Evolutionary conservation across 2,113 vertebrate genomes (phyloP), one percentile per base, ranked within the genome.

Genomic region (Mobula birostris): DNA sequence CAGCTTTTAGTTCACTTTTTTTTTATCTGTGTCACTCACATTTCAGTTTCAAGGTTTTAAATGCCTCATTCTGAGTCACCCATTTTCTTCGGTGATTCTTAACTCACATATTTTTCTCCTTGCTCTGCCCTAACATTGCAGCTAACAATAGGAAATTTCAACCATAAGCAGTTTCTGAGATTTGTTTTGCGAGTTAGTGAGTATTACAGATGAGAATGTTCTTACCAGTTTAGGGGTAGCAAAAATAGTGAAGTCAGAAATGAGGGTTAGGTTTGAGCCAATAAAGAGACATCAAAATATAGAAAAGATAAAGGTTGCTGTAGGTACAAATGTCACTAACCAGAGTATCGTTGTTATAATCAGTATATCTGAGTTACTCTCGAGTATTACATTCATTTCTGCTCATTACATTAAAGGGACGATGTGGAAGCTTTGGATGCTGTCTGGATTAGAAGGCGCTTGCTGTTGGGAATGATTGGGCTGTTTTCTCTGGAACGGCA

Each of bases 1-100:
- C 61, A 21, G n/a, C n/a, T 92, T 68, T 92, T 74, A 48, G 24
- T 93, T 74, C 61, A 90, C n/a, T 63, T 56, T 83, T 68, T 90
- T 66, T 2, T 19, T 0, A 85, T 27, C 56, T 27, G 56, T 85
- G 48, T 29, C 29, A 85, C 19, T 29, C 29, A 85, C 19, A 85
- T 61, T 58, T 29, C 24, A 85, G 11, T 88, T 66, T 83, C 80
- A 83, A 2, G 21, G 17, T 85, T 29, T 58, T 27, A 27, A 27
- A 82, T 85, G 82, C 61, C 17, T 88, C 36, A 66, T 2, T n/a
- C 63, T 63, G 61, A 32, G 15, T n/a, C 29, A 14, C 15, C 5
- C 66, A 29, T 68, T 63, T 90, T 66, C 32, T 90, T 90, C 66
- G 1, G 15, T 66, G 7, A 19, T 70, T 74, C 72, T 72, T 74